A percentile compares a stretch with the other conserved stretches of the same genome.
phyloP scores from a whole-genome alignment of 1,140 invertebrate genomes.

The Planococcus citri region DNA sequence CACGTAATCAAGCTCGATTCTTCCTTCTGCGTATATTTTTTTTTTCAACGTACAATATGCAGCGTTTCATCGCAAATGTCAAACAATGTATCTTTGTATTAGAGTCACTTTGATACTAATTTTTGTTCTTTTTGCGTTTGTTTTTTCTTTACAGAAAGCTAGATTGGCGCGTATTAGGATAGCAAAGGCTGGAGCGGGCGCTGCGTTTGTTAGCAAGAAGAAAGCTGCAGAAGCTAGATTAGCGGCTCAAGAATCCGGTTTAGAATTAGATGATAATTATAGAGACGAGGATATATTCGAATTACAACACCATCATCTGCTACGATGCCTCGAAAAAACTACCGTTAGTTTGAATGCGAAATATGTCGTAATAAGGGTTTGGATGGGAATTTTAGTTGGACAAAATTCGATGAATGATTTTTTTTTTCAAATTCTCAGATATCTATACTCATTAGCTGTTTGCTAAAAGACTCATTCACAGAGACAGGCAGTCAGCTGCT shows the following conservation, averaged over 20 bases:
- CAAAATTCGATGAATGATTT: no score
- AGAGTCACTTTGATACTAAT: no score
- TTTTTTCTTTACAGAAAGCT: constrained; percentile 76
- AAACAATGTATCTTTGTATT: no score
- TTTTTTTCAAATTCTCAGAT: no score
- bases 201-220: constrained; percentile 96
- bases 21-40: no score
- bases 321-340: constrained; percentile 94
- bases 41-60: not conserved
- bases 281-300: constrained; percentile 96
- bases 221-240: constrained; percentile 92
- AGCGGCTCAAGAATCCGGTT: constrained; percentile 78
- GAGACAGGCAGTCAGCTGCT: no score
- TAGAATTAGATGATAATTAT: constrained; percentile 74
- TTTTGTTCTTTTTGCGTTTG: not conserved
- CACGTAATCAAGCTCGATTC: not conserved
- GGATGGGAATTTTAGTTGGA: no score
- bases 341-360: constrained; percentile 54
- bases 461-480: no score
- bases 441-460: no score
- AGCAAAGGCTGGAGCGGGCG: constrained; percentile 97
- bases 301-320: constrained; percentile 95
- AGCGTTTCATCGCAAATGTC: not conserved
- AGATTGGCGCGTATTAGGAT: constrained; percentile 91
- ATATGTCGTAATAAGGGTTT: no score